Evolutionary conservation across 1,140 invertebrate species (phyloP).

Genomic region (Bombus waltoni): DNA sequence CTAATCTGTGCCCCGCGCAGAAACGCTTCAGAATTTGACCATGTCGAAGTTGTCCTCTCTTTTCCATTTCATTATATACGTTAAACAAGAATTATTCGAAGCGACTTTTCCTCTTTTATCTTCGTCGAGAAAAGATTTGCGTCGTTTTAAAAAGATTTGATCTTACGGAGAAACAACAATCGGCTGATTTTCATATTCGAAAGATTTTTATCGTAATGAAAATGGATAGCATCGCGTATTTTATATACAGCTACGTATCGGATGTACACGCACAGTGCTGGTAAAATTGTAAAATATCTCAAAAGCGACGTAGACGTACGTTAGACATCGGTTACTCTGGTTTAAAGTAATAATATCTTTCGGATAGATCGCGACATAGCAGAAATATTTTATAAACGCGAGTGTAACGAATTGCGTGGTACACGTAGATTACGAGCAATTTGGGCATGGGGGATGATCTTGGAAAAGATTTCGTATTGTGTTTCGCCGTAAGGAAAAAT

Average conservation of each 20-base stretch:
- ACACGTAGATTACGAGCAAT: background rate
- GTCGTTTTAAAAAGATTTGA: too few relatives aligned
- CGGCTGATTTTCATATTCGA: too few relatives aligned
- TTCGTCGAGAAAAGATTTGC: fast-evolving
- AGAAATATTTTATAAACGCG: background rate
- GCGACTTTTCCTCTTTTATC: background rate
- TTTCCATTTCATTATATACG: conserved; percentile 21
- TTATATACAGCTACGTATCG: too few relatives aligned
- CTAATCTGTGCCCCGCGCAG: conserved; percentile 45
- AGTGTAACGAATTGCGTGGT: background rate
- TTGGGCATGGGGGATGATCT: background rate
- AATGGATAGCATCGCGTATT: too few relatives aligned
- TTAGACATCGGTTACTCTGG: too few relatives aligned
- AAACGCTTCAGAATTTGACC: conserved; percentile 46
- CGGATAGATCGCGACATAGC: too few relatives aligned
- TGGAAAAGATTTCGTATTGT: background rate
- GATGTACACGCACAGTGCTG: too few relatives aligned
- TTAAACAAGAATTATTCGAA: background rate
- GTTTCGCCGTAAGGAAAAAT: background rate
- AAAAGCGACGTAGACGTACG: too few relatives aligned
- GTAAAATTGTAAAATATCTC: too few relatives aligned
- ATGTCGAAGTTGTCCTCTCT: conserved; percentile 31
- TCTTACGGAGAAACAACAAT: background rate
- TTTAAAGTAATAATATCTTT: too few relatives aligned
- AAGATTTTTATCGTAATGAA: too few relatives aligned